These are phyloP conservation scores for Drosophila mulleri DNA, from an alignment of 2,888 invertebrate genomes.

Conservation along the genomic window DNA sequence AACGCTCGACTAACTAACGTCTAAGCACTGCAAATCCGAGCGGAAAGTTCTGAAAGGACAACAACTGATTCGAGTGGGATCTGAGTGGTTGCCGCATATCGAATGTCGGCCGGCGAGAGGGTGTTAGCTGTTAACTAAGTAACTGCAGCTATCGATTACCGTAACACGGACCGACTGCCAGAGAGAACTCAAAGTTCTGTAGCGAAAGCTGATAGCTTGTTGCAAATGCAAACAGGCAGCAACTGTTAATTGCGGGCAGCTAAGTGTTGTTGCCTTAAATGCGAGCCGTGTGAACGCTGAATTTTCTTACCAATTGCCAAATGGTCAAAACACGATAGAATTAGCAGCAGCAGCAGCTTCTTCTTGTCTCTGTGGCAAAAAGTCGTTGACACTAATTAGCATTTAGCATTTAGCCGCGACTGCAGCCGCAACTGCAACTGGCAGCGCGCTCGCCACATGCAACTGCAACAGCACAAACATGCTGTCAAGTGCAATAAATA, in stretches of 20 bases:
- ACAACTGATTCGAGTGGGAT: conserved; percentile 1
- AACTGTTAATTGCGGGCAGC: conserved; percentile 30
- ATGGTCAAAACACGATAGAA: conserved; percentile 55
- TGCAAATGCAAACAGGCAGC: conserved; percentile 4
- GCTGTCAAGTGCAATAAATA: conserved; percentile 70
- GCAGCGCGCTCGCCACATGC: conserved; percentile 12
- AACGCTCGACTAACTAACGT: background rate
- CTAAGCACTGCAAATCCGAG: background rate
- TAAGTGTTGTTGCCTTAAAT: background rate
- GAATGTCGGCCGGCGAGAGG: background rate
- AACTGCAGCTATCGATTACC: conserved; percentile 2
- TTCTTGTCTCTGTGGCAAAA: conserved; percentile 18
- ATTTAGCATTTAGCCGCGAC: conserved; percentile 59
- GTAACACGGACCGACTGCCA: background rate
- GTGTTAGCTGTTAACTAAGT: background rate
- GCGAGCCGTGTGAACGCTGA: background rate
- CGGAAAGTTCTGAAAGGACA: background rate
- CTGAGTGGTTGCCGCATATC: conserved; percentile 1
- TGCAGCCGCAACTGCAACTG: conserved; percentile 7
- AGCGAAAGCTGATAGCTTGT: conserved; percentile 18
- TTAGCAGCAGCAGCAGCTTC: background rate
- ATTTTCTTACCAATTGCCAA: conserved; percentile 58
- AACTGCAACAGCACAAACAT: conserved; percentile 53
- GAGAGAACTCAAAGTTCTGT: conserved; percentile 7
- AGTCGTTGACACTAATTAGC: conserved; percentile 79